phyloP scores from a whole-genome alignment of 2,113 vertebrate genomes.

The Ancistrus triradiatus region DNA sequence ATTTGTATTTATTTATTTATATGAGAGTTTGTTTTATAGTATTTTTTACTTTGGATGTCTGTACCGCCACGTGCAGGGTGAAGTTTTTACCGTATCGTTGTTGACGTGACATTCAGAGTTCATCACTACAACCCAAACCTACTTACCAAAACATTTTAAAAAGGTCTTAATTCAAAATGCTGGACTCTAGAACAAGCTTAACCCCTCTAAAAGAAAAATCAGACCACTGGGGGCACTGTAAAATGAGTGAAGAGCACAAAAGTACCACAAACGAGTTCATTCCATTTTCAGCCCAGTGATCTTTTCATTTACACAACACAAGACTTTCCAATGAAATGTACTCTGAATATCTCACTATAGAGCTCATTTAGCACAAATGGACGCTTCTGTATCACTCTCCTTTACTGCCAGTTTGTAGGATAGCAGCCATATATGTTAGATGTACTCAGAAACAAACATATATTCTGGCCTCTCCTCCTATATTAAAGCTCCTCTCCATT shows the following conservation, averaged over 20 bases:
- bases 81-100: slow-evolving; percentile 26
- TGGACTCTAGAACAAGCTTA: background rate
- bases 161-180: background rate
- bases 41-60: slow-evolving; percentile 46
- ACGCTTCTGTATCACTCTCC: slow-evolving; percentile 19
- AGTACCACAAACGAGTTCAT: background rate
- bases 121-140: background rate
- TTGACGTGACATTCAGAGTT: slow-evolving; percentile 12
- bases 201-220: background rate
- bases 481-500: background rate
- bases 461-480: too few species aligned
- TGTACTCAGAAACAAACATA: slow-evolving; percentile 40
- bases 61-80: slow-evolving; percentile 35
- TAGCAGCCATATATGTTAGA: slow-evolving; percentile 72
- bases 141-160: slow-evolving; percentile 1
- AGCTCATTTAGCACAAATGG: too few species aligned
- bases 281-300: background rate
- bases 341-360: too few species aligned
- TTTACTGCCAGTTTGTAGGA: slow-evolving; percentile 73
- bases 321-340: too few species aligned
- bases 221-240: background rate
- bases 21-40: slow-evolving; percentile 46
- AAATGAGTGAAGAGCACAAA: slow-evolving; percentile 9
- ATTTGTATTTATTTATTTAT: slow-evolving; percentile 48
- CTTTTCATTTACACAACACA: background rate